phyloP scores from a whole-genome alignment of 2,113 vertebrate genomes.

The Siniperca chuatsi region DNA sequence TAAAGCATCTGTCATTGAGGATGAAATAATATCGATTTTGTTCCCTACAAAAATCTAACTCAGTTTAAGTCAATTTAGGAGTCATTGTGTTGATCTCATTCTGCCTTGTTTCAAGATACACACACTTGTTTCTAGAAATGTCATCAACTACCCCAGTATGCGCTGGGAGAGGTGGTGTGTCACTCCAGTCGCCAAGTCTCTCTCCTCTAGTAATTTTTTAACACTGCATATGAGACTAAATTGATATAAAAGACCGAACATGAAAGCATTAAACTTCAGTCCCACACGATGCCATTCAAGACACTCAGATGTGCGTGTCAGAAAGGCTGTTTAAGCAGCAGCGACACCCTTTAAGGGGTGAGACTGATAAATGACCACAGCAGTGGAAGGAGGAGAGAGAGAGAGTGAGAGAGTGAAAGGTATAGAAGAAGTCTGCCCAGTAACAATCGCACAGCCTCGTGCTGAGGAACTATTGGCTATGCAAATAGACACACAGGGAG shows the following conservation, averaged over 20 bases:
- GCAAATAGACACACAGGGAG: slow-evolving; percentile 89
- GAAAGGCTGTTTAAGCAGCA: slow-evolving; percentile 5
- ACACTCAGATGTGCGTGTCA: background rate
- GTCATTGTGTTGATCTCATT: background rate
- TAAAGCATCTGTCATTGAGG: background rate
- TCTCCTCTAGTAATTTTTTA: background rate
- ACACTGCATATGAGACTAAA: background rate
- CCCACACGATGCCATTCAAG: background rate
- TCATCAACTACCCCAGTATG: background rate
- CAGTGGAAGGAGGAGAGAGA: slow-evolving; percentile 18
- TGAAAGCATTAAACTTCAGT: background rate
- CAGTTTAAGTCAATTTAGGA: too few species aligned
- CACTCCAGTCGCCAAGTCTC: background rate
- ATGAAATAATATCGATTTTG: background rate
- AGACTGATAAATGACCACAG: slow-evolving; percentile 55
- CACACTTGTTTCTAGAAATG: background rate
- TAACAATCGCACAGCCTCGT: slow-evolving; percentile 91
- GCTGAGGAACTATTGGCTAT: slow-evolving; percentile 95
- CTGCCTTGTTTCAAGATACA: background rate
- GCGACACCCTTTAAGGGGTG: slow-evolving; percentile 29
- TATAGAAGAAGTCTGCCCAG: slow-evolving; percentile 91
- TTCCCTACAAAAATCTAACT: too few species aligned
- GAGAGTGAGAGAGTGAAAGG: slow-evolving; percentile 32
- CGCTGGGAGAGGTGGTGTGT: background rate
- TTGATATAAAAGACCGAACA: background rate